Base-by-base conservation (phyloP, 2,888 invertebrate genomes). In the Drosophila recens region DNA sequence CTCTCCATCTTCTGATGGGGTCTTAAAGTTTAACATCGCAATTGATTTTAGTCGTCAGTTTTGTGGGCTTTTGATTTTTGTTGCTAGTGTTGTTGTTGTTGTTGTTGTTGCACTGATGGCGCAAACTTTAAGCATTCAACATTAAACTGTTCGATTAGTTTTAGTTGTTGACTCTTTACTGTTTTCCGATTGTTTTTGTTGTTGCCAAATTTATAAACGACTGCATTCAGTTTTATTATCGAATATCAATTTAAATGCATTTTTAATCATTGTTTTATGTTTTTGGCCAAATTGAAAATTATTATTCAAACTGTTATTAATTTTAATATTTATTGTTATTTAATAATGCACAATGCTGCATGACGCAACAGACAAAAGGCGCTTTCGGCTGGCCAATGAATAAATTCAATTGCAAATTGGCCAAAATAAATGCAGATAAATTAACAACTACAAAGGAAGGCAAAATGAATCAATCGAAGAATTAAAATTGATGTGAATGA, bases 21-120 rank as follows among this genome's bases (percentile, higher is more conserved):
- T 71, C 83, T 88, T 79, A 88, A 88, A 84, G 83, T 83, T 84
- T 88, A 84, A 82, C 75, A 82, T 88, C 73, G 89, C 86, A 89
- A 86, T 86, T 86, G 86, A 86, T 86, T 87, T 86, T 87, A 75
- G 86, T 89, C 88, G 88, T 89, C 86, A 85, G 83, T 82, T 84
- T 87, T 84, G 84, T 84, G 87, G 75, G 75, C 84, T 79, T 88
- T 87, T 89, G 81, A 81, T 86, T 87, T 87, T 82, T 30, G 46
- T 52, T 49, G 62, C 59, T 67, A 66, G 70, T 70, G 56, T 56
- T 63, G 51, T 72, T 79, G 72, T 73, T 75, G 65, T 71, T 78
- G 51, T 27, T 46, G 49, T 61, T 62, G n/a, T 53, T 49, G 75
- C 62, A 54, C 36, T 53, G 82, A 79, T 80, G 81, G 78, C 82